Evolutionary conservation across 2,888 invertebrate genomes (phyloP).

Genomic region (Dyspetes luteomarginatus): DNA sequence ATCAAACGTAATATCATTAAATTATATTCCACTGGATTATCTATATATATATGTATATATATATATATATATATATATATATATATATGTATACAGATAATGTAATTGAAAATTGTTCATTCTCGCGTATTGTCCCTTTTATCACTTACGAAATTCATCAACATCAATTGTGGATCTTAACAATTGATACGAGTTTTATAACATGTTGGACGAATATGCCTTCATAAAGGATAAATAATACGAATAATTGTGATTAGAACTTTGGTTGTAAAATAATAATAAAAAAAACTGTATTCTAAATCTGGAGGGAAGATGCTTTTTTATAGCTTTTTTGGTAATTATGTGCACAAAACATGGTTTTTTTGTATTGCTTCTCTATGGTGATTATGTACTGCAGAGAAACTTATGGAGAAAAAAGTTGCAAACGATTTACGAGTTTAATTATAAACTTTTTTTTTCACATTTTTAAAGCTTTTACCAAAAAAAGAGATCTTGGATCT

Average conservation of each 20-base stretch:
- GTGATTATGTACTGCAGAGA: too few species aligned
- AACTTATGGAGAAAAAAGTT: too few species aligned
- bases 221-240: not conserved
- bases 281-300: too few species aligned
- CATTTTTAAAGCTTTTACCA: too few species aligned
- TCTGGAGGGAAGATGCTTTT: too few species aligned
- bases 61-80: not conserved
- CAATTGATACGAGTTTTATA: not conserved
- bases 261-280: not conserved
- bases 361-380: too few species aligned
- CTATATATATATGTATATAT: too few species aligned
- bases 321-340: too few species aligned
- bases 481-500: too few species aligned
- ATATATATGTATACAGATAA: not conserved
- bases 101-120: not conserved
- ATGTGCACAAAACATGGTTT: too few species aligned
- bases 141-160: not conserved
- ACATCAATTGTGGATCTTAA: not conserved
- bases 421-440: too few species aligned
- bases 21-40: not conserved
- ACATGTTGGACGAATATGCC: not conserved
- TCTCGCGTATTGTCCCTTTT: not conserved
- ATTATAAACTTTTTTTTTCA: too few species aligned
- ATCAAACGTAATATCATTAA: conserved; percentile 26
- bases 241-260: not conserved